A percentile compares a stretch with the other conserved stretches of the same genome.
phyloP scores from a whole-genome alignment of 2,888 invertebrate species.

The Sycophila texana region DNA sequence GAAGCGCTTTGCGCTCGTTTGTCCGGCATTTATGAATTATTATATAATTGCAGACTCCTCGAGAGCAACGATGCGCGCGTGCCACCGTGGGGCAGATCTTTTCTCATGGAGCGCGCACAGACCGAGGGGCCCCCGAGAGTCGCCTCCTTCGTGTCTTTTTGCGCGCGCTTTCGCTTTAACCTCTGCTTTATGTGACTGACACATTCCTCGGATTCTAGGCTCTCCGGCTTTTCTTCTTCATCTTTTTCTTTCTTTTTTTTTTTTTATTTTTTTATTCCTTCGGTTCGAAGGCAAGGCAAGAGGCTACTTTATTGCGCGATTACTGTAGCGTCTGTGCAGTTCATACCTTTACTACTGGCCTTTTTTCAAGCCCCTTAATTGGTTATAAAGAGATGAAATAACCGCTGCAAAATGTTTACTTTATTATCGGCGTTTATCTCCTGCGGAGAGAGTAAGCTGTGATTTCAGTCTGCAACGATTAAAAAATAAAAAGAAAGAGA shows the following conservation, averaged over 20 bases:
- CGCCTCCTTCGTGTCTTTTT: slow-evolving; percentile 27
- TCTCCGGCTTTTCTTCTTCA: not conserved
- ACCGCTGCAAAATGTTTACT: too few species aligned
- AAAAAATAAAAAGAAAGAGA: too few species aligned
- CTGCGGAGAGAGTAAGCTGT: too few species aligned
- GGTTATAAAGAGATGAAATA: too few species aligned
- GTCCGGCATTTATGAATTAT: slow-evolving; percentile 53
- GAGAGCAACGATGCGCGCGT: slow-evolving; percentile 14
- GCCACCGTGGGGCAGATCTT: slow-evolving; percentile 17
- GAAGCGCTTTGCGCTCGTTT: slow-evolving; percentile 31
- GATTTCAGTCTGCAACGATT: too few species aligned
- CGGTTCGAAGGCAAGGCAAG: not conserved
- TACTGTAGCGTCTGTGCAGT: too few species aligned
- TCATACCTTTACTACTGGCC: too few species aligned
- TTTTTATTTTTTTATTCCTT: slow-evolving; percentile 3
- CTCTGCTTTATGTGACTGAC: slow-evolving; percentile 36
- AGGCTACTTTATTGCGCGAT: not conserved
- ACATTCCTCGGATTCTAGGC: slow-evolving; percentile 49
- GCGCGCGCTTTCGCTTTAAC: slow-evolving; percentile 29
- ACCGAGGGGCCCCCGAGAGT: not conserved
- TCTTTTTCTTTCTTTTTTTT: not conserved
- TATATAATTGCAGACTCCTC: slow-evolving; percentile 48
- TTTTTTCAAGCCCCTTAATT: too few species aligned
- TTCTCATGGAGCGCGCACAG: slow-evolving; percentile 35
- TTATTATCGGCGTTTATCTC: too few species aligned